phyloP scores from a whole-genome alignment of 1,140 invertebrate genomes.

The Lethocerus indicus region DNA sequence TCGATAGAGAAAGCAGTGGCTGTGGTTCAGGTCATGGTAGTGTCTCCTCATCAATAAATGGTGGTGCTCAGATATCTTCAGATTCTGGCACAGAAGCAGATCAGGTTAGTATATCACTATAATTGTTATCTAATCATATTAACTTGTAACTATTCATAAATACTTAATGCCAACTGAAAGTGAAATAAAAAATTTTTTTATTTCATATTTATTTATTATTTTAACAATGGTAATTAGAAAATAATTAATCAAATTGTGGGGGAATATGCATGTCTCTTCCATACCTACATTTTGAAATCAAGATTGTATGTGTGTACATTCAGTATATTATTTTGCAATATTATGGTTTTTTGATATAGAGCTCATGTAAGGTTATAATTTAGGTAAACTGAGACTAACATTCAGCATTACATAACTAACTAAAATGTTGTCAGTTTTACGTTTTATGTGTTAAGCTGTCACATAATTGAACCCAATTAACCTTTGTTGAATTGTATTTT shows the following conservation, averaged over 20 bases:
- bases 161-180: background rate
- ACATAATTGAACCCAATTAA: background rate
- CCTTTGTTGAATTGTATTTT: background rate
- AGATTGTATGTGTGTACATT: too few species aligned
- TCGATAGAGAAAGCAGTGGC: constrained; percentile 34
- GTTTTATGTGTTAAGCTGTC: background rate
- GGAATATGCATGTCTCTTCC: background rate
- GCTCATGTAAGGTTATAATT: too few species aligned
- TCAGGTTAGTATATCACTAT: constrained; percentile 18
- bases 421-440: background rate
- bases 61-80: constrained; percentile 32
- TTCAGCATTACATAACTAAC: background rate
- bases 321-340: too few species aligned
- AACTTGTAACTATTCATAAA: background rate
- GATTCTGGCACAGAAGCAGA: constrained; percentile 34
- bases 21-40: constrained; percentile 37
- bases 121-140: background rate
- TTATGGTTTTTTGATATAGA: too few species aligned
- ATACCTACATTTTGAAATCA: background rate
- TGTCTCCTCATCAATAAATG: constrained; percentile 34
- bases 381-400: too few species aligned
- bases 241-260: background rate
- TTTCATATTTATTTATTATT: background rate
- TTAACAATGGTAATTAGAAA: background rate
- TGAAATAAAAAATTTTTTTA: background rate